Evolutionary conservation across 2,797 vertebrate species (phyloP).

Genomic region (Mionectes olivaceus): DNA sequence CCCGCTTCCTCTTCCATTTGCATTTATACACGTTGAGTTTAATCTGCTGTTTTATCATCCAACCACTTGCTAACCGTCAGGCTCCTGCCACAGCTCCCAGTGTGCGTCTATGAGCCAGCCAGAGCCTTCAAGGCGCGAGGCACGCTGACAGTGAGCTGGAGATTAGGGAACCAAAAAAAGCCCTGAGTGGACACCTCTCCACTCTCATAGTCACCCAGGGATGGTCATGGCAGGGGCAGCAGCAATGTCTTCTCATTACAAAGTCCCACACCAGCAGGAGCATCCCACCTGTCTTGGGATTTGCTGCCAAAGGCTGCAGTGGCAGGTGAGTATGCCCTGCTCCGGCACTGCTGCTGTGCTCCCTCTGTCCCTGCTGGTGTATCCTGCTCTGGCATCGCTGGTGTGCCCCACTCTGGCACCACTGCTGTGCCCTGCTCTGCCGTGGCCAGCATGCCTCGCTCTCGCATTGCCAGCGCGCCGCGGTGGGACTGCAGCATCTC

Average conservation of each 20-base stretch:
- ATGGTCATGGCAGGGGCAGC: background rate
- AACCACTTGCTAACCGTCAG: background rate
- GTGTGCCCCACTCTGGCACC: background rate
- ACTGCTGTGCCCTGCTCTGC: background rate
- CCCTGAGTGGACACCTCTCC: background rate
- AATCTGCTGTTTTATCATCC: background rate
- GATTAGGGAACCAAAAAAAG: background rate
- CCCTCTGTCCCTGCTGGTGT: background rate
- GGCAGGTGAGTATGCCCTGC: fast-evolving
- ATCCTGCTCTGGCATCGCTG: background rate
- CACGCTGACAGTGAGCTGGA: background rate
- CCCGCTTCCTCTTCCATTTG: background rate
- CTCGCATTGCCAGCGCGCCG: fast-evolving
- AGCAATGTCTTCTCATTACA: background rate
- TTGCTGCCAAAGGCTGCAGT: background rate
- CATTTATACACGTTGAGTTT: slow-evolving; percentile 13
- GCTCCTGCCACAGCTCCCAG: background rate
- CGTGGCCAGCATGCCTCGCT: background rate
- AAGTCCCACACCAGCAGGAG: fast-evolving
- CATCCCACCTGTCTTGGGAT: background rate
- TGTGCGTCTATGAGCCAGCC: background rate
- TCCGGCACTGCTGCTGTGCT: background rate
- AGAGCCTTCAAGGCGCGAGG: background rate
- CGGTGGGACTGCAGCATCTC: slow-evolving; percentile 10
- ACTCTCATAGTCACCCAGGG: background rate